Base-by-base conservation (phyloP, 2,888 invertebrate genomes). In the Strigamia maritima region DNA sequence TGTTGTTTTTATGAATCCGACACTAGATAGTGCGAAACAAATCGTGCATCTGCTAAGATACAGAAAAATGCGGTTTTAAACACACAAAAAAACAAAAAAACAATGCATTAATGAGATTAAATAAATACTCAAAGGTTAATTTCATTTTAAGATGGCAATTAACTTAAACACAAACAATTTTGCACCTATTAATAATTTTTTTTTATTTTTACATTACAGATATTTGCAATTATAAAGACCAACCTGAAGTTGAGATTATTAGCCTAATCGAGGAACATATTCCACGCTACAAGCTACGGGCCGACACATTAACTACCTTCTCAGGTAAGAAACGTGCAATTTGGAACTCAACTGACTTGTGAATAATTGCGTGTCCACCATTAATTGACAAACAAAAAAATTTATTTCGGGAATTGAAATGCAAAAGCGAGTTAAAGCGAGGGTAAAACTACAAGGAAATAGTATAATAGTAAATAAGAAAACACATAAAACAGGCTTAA, bases 231-330 rank as follows among this genome's bases (percentile, higher is more conserved):
- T 92, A 92, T 87, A 94, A 92, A 87, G 92, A 95, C 87, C 90
- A 95, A 87, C 94, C 95, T 82, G 97, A 97, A 90, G 95, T 97
- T 85, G 97, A 97, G 89, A 94, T 97, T 85, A 93, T 97, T 87
- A 95, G 95, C 87, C 90, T 97, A 83, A 89, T 97, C 83, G 94
- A 96, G 88, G 97, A 97, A 87, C 94, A 95, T 87, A 95, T 97
- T 86, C 97, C 97, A 79, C 92, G 92, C 85, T 98, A 98, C 88
- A 93, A 92, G 85, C 90, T 98, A 81, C 91, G 97, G 86, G 96
- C 96, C 80, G 97, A 98, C 89, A 93, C 94, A 83, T 90, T 97
- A 83, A 97, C 97, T 65, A 90, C 94, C 87, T 97, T 97, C 88
- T 91, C 92, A 88, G 95, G 96, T 92, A 88, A 89, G 87, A 84